Conservation (phyloP, 2,113 vertebrate species). For the Clarias gariepinus region DNA sequence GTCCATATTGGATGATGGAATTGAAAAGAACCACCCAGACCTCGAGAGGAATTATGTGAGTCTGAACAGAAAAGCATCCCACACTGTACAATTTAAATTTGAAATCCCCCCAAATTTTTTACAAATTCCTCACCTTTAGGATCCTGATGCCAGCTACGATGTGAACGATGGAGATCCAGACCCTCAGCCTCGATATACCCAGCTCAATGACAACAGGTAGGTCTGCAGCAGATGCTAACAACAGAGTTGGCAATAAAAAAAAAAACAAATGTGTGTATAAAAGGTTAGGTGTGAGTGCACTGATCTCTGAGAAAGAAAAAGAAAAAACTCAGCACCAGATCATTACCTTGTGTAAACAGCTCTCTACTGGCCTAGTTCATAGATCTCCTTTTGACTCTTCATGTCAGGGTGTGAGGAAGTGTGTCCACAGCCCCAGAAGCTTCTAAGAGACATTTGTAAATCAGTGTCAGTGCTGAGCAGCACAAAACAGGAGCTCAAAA, state of each 20-base stretch:
- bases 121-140: slow-evolving; percentile 58
- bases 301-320: too few species aligned
- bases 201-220: slow-evolving; percentile 91
- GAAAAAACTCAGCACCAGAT: neutral
- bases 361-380: neutral
- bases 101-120: neutral
- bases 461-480: neutral
- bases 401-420: neutral
- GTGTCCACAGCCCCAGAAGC: neutral
- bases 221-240: neutral
- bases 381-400: neutral
- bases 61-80: slow-evolving; percentile 30
- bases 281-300: neutral
- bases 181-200: slow-evolving; percentile 94
- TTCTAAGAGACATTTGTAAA: neutral
- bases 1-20: slow-evolving; percentile 96
- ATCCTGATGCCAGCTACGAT: slow-evolving; percentile 90
- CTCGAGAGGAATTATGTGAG: slow-evolving; percentile 93
- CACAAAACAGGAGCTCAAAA: neutral
- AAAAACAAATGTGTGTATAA: too few species aligned
- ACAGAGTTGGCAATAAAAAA: neutral
- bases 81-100: neutral
- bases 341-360: neutral
- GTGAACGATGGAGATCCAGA: slow-evolving; percentile 96
- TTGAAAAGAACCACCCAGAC: slow-evolving; percentile 97